Base-by-base conservation (phyloP, 1,140 invertebrate genomes). In the Leptopilina clavipes region DNA sequence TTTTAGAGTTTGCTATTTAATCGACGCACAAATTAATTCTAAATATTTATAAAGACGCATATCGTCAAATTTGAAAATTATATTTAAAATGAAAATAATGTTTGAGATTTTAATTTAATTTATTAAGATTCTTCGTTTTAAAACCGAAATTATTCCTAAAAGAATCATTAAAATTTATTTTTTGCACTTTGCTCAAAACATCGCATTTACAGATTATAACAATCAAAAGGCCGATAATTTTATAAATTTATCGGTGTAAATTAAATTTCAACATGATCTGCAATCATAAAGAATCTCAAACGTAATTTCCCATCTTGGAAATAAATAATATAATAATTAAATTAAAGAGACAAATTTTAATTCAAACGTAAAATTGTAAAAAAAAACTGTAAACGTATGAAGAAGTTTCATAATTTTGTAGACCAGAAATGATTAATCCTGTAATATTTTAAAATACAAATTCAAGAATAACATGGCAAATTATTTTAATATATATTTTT, bases 121-220 rank as follows among this genome's bases (percentile, higher is more conserved):
- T 31, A 12, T 25, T 25, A 25, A 3, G 19, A 25, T 59, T 25
- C 12, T 59, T 10, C 12, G 25, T 65, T 31, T 14, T 31, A 65
- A 31, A n/a, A 14, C 12, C 14, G 14, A 37, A 59, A 31, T 65
- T 37, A 65, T 65, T 65, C 37, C n/a, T n/a, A n/a, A n/a, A n/a
- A n/a, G n/a, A 31, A 31, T 31, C n/a, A 6, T 31, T 31, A 31
- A 31, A 3, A 3, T 31, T 40, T 31, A 0, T 37, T 65, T 65
- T 65, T n/a, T 65, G 11, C 11, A 65, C 6, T 65, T 65, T 65
- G 59, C 59, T 65, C 59, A 65, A 65, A n/a, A 31, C 11, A 31
- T 31, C 25, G 25, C 59, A 65, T 65, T 65, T 65, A 65, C 18
- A 65, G 9, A 25, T n/a, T 31, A 65, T 40, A 40, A 40, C 37